phyloP scores from a whole-genome alignment of 2,113 vertebrate genomes.

The Sceloporus undulatus region DNA sequence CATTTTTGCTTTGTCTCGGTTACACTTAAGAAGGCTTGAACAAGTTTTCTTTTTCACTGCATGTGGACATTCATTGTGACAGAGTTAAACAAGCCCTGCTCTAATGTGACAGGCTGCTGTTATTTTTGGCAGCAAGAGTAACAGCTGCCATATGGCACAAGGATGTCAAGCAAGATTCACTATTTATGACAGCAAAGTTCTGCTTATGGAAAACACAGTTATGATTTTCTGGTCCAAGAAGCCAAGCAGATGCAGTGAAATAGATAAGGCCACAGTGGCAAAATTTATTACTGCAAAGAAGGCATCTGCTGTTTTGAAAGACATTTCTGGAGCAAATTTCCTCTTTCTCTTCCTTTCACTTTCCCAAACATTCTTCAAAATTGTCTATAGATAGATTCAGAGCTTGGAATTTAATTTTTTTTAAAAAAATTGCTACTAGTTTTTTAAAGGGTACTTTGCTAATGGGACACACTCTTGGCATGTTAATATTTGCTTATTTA shows the following conservation, averaged over 20 bases:
- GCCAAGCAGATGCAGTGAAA: conserved; percentile 12
- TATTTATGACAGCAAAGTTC: conserved; percentile 10
- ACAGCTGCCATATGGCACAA: conserved; percentile 20
- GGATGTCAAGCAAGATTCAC: conserved; percentile 18
- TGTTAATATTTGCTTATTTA: neutral
- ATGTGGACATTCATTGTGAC: neutral
- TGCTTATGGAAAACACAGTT: conserved; percentile 4
- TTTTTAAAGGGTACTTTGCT: too few species aligned
- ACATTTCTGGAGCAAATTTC: conserved; percentile 64
- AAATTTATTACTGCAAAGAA: neutral
- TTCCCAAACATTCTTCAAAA: neutral
- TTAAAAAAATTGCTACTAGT: too few species aligned
- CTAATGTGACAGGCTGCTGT: neutral
- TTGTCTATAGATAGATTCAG: neutral
- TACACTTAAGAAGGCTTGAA: neutral
- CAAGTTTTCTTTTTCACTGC: conserved; percentile 10
- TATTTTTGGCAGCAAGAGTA: conserved; percentile 43
- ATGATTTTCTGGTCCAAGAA: conserved; percentile 38
- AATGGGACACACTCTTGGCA: neutral
- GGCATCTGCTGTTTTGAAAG: conserved; percentile 52
- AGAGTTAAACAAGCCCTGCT: neutral
- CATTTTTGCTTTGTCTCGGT: neutral
- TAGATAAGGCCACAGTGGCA: neutral
- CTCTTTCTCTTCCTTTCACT: neutral
- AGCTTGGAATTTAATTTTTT: too few species aligned